Evolutionary conservation across 2,888 invertebrate species (phyloP).

Genomic region (Prenolepis imparis): DNA sequence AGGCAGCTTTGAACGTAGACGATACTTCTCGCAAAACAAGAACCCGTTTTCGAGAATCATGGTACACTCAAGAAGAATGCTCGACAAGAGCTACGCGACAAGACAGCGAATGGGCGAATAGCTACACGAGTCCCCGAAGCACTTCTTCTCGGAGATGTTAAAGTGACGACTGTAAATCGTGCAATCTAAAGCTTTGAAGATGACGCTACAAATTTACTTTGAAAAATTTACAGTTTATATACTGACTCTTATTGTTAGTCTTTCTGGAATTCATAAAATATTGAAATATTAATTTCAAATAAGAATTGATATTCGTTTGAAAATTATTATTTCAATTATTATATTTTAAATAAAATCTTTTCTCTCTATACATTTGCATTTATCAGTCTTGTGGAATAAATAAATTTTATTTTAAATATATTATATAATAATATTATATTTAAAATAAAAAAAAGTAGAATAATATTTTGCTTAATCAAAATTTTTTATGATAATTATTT

Average conservation of each 20-base stretch:
- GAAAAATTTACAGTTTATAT: slow-evolving; percentile 12
- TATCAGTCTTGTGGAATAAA: neutral
- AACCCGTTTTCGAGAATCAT: neutral
- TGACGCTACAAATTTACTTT: neutral
- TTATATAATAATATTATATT: neutral
- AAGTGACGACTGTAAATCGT: slow-evolving; percentile 35
- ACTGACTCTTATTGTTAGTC: neutral
- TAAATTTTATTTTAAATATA: neutral
- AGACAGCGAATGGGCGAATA: neutral
- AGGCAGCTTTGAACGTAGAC: neutral
- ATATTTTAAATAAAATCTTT: neutral
- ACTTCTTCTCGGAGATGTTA: neutral
- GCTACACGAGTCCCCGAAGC: neutral
- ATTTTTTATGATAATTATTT: neutral
- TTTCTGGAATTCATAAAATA: neutral
- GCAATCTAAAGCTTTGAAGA: neutral
- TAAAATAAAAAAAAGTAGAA: neutral
- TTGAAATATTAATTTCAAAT: neutral
- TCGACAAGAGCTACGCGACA: slow-evolving; percentile 11
- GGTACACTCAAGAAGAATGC: neutral
- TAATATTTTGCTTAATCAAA: neutral
- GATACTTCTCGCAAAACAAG: neutral
- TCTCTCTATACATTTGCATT: neutral
- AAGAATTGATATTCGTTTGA: neutral
- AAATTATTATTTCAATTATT: neutral